These are phyloP conservation scores for Polydrusus cervinus DNA, from an alignment of 2,888 invertebrate genomes.

Conservation along the genomic window DNA sequence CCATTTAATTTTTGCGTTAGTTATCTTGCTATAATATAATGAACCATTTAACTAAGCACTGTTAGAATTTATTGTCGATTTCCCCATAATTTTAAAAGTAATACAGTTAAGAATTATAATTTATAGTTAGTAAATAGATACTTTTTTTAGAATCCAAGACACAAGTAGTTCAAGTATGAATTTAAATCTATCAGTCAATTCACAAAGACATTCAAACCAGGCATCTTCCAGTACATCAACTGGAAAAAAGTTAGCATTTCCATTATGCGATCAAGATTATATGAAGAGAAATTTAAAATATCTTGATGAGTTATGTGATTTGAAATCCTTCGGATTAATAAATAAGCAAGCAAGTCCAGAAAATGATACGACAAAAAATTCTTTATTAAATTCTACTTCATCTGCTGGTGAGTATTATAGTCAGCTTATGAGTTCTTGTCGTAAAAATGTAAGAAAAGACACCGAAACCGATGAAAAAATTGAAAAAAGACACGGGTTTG, in stretches of 20 bases:
- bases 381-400: neutral
- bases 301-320: slow-evolving; percentile 13
- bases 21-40: no score
- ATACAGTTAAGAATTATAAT: no score
- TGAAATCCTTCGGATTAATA: slow-evolving; percentile 19
- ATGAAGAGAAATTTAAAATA: neutral
- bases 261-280: slow-evolving; percentile 45
- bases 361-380: slow-evolving; percentile 13
- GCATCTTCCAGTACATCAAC: neutral
- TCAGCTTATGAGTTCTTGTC: slow-evolving; percentile 17
- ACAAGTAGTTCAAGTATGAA: slow-evolving; percentile 22
- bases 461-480: neutral
- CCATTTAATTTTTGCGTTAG: no score
- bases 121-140: neutral
- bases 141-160: slow-evolving; percentile 32
- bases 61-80: no score
- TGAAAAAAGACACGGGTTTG: neutral
- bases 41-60: no score
- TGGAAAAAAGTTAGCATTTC: slow-evolving; percentile 34
- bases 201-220: neutral
- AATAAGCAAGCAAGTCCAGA: neutral
- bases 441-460: neutral
- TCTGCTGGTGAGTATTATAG: slow-evolving; percentile 29
- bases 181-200: neutral
- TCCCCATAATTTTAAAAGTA: no score